Percentiles rank a stretch among this genome's conserved stretches.
These are phyloP conservation scores for Monoplex corrugatus DNA, from an alignment of 2,888 invertebrate species.

Conservation along the genomic window DNA sequence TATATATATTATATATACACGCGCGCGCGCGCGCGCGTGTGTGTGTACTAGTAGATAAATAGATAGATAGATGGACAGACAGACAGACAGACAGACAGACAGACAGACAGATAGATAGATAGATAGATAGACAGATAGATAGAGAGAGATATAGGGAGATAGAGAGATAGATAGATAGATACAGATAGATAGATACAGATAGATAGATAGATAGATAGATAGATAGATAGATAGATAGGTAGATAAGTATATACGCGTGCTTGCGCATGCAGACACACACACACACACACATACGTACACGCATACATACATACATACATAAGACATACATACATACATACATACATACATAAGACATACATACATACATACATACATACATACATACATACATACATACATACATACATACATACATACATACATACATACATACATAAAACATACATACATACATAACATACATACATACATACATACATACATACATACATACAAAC, in stretches of 20 bases:
- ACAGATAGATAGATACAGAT: too few relatives aligned
- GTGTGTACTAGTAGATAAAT: neutral
- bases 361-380: neutral
- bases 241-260: neutral
- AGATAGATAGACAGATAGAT: too few relatives aligned
- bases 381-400: neutral
- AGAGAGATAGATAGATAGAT: too few relatives aligned
- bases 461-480: slow-evolving; percentile 11
- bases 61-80: neutral
- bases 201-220: too few relatives aligned
- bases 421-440: neutral
- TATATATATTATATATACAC: neutral
- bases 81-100: neutral
- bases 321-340: too few relatives aligned
- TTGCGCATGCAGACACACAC: neutral
- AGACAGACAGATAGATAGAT: neutral
- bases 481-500: neutral
- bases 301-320: too few relatives aligned
- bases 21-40: neutral
- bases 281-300: too few relatives aligned
- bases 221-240: too few relatives aligned
- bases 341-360: too few relatives aligned
- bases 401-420: neutral
- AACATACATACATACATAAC: too few relatives aligned
- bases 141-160: too few relatives aligned